Evolutionary conservation across 2,113 vertebrate species (phyloP), one percentile per base, ranked within the genome.

Genomic region (Chlamydotis undulata): DNA sequence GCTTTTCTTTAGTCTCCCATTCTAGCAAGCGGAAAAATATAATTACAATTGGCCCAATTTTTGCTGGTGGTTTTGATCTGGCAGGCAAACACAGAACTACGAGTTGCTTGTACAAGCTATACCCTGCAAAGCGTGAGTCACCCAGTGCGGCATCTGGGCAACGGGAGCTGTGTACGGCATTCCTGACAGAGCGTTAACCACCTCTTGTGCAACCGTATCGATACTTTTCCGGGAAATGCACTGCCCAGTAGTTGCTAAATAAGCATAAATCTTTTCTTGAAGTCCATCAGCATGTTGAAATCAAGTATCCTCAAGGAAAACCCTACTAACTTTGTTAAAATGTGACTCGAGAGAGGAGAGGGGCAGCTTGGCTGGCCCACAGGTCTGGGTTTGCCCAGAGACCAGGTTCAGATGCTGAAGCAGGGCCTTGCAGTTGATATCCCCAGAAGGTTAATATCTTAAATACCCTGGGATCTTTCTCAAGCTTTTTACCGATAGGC

Each of bases 391-490:
- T 90, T 89, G 74, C 31, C 21, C 0, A 3, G 61, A 73, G 41
- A 11, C 14, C 1, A 7, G 23, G 26, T 37, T 88, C 47, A 33
- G 35, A 85, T 47, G 64, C 47, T 43, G 43, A 45, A 89, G 52
- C 17, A 39, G 19, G 0, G 2, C 25, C 22, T 31, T 24, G 77
- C 39, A 26, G 56, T 1, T 4, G 4, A 37, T 33, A 57, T 52
- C 37, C 39, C 64, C 33, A 39, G 76, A 19, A 43, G 7, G 15
- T 91, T 47, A 64, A 56, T 70, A 89, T 26, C 26, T 75, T 21
- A 35, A 63, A 52, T 13, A 14, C 8, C 6, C 25, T 33, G 37
- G 47, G 22, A 39, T 55, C 18, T 78, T 78, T 70, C 19, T 83
- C 28, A 75, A 60, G 52, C 7, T 16, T 52, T 78, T 82, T 52